Evolutionary conservation across 2,888 invertebrate genomes (phyloP), one percentile per base, ranked within the genome.

Genomic region (Ethmia dodecea): DNA sequence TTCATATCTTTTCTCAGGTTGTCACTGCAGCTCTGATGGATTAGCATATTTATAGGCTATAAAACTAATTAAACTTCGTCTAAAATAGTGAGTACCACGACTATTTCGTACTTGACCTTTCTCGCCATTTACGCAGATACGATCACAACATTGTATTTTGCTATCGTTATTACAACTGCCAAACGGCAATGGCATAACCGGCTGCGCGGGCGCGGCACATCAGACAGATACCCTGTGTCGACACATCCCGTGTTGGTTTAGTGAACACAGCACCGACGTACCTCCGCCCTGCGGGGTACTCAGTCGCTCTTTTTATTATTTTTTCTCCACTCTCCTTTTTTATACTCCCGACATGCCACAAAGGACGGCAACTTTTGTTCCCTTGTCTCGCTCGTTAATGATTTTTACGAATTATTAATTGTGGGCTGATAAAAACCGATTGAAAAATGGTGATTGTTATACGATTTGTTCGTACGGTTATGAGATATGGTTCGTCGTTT

Each of bases 321-420:
- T 67, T 66, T 63, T 60, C 52, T 52, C 40, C 45, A 40, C 40
- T 47, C 46, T 57, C 60, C 56, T 68, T 73, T 63, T 60, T 72
- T 71, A 64, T 64, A 61, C 60, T 59, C 52, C 62, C 64, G 60
- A 73, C 71, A 72, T 58, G 68, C 61, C 72, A 75, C 77, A 79
- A 81, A 80, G 70, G 76, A 74, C 74, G 68, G 83, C 84, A 73
- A 86, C 83, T 78, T 79, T 80, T 81, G 81, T 81, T 78, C 81
- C 72, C 76, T 64, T 75, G 80, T 81, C 77, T 76, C 67, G 73
- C 62, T 68, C 64, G 73, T 80, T 86, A 86, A 86, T 84, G 86
- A 84, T 83, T 81, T 81, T 80, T 76, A 80, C 78, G 80, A 71
- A 78, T 81, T 84, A 86, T 84, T 84, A 86, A 86, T 84, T 79